Evolutionary conservation across 2,797 vertebrate species (phyloP).

Genomic region (Rhinoraja longicauda): DNA sequence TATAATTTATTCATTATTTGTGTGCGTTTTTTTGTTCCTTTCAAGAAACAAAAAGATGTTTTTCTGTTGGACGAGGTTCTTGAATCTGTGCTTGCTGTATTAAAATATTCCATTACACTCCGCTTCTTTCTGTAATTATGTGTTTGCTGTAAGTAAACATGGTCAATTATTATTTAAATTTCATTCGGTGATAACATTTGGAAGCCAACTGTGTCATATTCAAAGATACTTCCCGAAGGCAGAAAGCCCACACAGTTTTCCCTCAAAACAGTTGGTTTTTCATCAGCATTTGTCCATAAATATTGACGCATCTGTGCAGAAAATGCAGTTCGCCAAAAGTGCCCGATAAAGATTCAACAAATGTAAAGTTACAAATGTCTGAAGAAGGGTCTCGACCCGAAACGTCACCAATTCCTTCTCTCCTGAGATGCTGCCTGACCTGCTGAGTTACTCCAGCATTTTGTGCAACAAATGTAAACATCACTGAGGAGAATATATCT

Average conservation of each 20-base stretch:
- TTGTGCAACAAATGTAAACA: background rate
- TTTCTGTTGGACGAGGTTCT: background rate
- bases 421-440: no score
- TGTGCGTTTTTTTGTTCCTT: background rate
- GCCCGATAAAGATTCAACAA: background rate
- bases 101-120: background rate
- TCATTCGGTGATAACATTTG: background rate
- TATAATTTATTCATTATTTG: background rate
- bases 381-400: no score
- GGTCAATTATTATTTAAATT: background rate
- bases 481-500: background rate
- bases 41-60: background rate
- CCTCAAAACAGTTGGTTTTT: background rate
- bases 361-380: no score
- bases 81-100: background rate
- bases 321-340: background rate
- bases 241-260: background rate
- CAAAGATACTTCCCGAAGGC: background rate
- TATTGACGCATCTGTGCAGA: background rate
- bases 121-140: background rate
- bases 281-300: background rate
- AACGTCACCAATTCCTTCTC: no score
- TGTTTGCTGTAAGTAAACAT: background rate
- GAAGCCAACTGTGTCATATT: background rate
- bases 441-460: no score